phyloP scores from a whole-genome alignment of 2,797 vertebrate species.

The Pterois miles region DNA sequence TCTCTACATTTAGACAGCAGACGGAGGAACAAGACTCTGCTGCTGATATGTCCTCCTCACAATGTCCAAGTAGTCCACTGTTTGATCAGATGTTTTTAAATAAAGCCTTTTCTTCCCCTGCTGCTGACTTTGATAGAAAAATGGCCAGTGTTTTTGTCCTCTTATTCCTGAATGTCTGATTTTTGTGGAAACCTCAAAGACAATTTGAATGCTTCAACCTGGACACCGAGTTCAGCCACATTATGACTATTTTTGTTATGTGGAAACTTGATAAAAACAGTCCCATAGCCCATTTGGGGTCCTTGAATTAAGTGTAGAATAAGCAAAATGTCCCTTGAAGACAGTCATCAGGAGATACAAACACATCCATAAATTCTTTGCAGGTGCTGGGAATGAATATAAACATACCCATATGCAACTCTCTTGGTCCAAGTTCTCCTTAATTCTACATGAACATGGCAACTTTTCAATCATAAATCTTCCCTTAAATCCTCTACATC shows the following conservation, averaged over 20 bases:
- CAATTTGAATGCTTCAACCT: not conserved
- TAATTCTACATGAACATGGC: not conserved
- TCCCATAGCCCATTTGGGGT: not conserved
- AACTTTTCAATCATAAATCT: not conserved
- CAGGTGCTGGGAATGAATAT: not conserved
- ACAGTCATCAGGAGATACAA: not conserved
- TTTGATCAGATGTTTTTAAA: conserved; percentile 54
- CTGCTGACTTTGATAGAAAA: conserved; percentile 66
- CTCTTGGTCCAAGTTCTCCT: not conserved
- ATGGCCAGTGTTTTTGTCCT: no score
- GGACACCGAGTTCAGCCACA: not conserved
- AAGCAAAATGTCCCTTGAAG: not conserved
- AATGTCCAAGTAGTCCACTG: conserved; percentile 2
- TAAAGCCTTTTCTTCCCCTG: conserved; percentile 9
- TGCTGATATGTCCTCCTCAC: not conserved
- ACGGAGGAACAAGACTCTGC: conserved; percentile 9
- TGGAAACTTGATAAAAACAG: not conserved
- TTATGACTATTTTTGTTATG: not conserved
- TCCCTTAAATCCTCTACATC: not conserved
- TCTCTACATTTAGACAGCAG: conserved; percentile 21
- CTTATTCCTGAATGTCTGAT: not conserved
- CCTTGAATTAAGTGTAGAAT: not conserved
- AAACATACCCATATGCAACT: not conserved
- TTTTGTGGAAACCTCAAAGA: not conserved
- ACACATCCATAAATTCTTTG: not conserved